A percentile compares a stretch with the other conserved stretches of the same genome.
Conservation (phyloP, 2,113 vertebrate genomes). For the Oncorhynchus kisutch region DNA sequence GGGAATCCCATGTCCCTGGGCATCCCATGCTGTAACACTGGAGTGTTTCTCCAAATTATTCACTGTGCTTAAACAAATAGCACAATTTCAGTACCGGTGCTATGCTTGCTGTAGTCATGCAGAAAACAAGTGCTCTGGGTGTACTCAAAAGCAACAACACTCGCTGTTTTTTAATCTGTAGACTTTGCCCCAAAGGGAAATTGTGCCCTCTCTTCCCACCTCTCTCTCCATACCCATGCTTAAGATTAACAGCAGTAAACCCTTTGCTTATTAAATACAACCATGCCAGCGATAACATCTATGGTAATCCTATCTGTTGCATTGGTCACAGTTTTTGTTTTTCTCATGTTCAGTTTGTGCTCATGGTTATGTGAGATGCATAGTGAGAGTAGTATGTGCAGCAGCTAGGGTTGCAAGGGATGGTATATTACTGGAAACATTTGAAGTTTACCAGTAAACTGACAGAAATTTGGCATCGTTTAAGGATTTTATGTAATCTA, state of each 20-base stretch:
- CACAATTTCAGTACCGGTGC: neutral
- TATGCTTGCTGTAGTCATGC: neutral
- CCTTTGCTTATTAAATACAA: conserved; percentile 21
- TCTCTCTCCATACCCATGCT: conserved; percentile 5
- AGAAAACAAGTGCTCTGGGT: neutral
- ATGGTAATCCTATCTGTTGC: conserved; percentile 15
- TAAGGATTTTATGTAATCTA: too few relatives aligned
- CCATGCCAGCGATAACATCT: neutral
- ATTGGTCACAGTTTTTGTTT: conserved; percentile 11
- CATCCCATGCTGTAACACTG: too few relatives aligned
- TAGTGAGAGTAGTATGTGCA: neutral
- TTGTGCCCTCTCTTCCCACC: conserved; percentile 3
- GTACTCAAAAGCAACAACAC: neutral
- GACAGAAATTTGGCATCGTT: too few relatives aligned
- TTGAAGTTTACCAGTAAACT: too few relatives aligned
- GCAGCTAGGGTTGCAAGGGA: neutral
- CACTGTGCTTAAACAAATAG: neutral
- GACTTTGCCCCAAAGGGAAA: conserved; percentile 20
- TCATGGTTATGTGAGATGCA: neutral
- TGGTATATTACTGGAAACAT: conserved; percentile 14
- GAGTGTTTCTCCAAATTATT: neutral
- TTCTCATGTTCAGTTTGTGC: conserved; percentile 10
- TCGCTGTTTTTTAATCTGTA: conserved; percentile 4
- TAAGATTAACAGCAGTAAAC: conserved; percentile 11
- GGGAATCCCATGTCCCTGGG: neutral